phyloP scores from a whole-genome alignment of 2,797 vertebrate species.

The Leptoclinus maculatus region DNA sequence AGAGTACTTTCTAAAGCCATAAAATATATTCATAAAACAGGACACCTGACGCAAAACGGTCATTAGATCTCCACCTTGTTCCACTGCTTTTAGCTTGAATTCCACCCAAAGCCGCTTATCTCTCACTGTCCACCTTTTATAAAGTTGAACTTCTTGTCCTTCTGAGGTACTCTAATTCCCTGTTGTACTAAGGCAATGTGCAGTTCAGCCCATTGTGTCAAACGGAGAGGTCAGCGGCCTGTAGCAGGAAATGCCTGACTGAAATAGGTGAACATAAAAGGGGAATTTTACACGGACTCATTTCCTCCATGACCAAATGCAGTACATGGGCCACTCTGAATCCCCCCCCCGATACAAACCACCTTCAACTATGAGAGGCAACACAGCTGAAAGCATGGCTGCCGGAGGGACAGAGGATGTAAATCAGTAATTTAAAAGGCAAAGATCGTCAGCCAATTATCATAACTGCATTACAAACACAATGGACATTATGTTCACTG shows the following conservation, averaged over 20 bases:
- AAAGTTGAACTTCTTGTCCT: conserved; percentile 34
- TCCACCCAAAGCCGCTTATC: conserved; percentile 19
- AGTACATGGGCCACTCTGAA: conserved; percentile 11
- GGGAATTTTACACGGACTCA: conserved; percentile 32
- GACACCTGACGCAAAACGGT: neutral
- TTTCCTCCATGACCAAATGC: conserved; percentile 45
- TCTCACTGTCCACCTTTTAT: conserved; percentile 23
- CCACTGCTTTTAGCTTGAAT: neutral
- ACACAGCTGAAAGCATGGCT: neutral
- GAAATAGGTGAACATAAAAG: conserved; percentile 44
- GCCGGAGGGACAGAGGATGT: neutral
- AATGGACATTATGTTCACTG: neutral
- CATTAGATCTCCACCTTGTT: neutral
- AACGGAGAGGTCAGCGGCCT: conserved; percentile 22
- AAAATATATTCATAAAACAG: neutral
- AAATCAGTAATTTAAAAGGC: conserved; percentile 1
- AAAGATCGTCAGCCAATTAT: conserved; percentile 10
- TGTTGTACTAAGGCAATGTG: conserved; percentile 23
- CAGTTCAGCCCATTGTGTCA: conserved; percentile 38
- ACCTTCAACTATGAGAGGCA: neutral
- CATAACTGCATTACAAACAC: neutral
- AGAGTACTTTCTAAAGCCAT: neutral
- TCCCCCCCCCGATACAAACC: conserved; percentile 4
- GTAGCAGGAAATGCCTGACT: conserved; percentile 60
- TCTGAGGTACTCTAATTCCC: conserved; percentile 34